Evolutionary conservation across 2,797 vertebrate species (phyloP).

Genomic region (Xenentodon cancila): DNA sequence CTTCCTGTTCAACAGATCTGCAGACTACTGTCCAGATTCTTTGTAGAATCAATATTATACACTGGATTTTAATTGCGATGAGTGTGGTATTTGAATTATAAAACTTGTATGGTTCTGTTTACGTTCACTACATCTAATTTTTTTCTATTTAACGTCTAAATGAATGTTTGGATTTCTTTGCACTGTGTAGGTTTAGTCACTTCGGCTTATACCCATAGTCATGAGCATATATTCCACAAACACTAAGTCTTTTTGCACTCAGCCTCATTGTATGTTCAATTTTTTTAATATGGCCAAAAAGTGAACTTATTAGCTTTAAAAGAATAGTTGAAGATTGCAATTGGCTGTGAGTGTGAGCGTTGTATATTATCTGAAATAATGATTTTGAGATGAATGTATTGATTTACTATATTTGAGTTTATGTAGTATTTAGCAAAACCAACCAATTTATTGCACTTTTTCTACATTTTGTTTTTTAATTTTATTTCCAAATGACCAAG

Average conservation of each 20-base stretch:
- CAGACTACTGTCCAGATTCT: neutral
- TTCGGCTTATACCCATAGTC: neutral
- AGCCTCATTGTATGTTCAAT: too few relatives aligned
- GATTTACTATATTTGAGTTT: too few relatives aligned
- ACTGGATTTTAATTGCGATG: constrained; percentile 16
- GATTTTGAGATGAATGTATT: too few relatives aligned
- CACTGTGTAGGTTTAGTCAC: too few relatives aligned
- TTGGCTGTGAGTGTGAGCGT: too few relatives aligned
- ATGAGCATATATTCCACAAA: neutral
- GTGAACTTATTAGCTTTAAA: neutral
- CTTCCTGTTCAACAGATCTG: constrained; percentile 1
- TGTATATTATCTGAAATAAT: too few relatives aligned
- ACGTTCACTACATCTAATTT: too few relatives aligned
- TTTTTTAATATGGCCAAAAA: neutral
- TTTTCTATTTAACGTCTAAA: too few relatives aligned
- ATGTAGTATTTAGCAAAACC: too few relatives aligned
- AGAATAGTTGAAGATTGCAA: too few relatives aligned
- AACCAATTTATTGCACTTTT: neutral
- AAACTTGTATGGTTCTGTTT: neutral
- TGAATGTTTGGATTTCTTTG: too few relatives aligned
- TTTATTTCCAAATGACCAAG: constrained; percentile 3
- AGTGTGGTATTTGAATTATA: constrained; percentile 3
- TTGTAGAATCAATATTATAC: neutral
- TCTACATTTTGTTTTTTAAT: neutral
- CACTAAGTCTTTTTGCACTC: too few relatives aligned